Conservation (phyloP, 92 coral and sea anemone genomes). For the Porites cylindrica region DNA sequence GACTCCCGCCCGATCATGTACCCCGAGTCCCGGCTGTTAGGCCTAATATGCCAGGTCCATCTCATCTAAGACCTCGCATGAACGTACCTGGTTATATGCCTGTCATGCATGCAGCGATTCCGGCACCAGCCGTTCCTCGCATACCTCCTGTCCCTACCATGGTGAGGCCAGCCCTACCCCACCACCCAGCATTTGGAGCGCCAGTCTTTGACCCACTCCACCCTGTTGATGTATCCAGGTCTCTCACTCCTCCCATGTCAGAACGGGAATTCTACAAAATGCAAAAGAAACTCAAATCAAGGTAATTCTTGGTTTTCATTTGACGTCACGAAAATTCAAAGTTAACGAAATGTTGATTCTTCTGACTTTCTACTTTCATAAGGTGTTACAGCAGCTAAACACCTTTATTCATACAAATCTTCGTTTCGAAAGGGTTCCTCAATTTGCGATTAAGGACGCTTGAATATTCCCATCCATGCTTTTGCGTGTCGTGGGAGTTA, state of each 20-base stretch:
- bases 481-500: too few relatives aligned
- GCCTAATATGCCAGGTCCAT: constrained; percentile 41
- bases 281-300: constrained; percentile 63
- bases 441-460: too few relatives aligned
- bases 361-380: too few relatives aligned
- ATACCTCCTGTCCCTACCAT: constrained; percentile 54
- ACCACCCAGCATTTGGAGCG: constrained; percentile 53
- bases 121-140: constrained; percentile 51
- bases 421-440: too few relatives aligned
- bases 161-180: constrained; percentile 54
- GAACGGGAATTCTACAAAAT: constrained; percentile 88
- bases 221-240: constrained; percentile 33
- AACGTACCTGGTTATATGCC: constrained; percentile 55
- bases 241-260: constrained; percentile 79
- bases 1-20: constrained; percentile 78
- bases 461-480: too few relatives aligned
- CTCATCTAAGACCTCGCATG: constrained; percentile 48
- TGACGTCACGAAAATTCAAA: background rate
- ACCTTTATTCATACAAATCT: too few relatives aligned
- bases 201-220: constrained; percentile 53
- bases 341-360: background rate
- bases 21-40: constrained; percentile 79
- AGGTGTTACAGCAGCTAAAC: too few relatives aligned
- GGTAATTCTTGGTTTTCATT: background rate
- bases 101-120: constrained; percentile 43